Conservation (phyloP, 1,140 invertebrate species). For the Brachionus plicatilis region DNA sequence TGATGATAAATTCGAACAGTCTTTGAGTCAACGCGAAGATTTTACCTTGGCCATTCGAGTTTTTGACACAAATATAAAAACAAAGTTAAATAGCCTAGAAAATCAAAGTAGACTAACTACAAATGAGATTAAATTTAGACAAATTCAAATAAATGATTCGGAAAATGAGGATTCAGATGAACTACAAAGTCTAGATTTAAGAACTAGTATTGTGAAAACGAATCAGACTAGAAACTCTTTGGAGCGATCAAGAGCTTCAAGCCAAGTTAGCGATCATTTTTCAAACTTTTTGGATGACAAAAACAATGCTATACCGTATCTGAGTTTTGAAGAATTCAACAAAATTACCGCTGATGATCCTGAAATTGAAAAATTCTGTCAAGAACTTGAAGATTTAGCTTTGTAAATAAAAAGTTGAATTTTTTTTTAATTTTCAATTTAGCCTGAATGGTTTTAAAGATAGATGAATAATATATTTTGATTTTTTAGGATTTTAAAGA, state of each 20-base stretch:
- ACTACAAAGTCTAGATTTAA: neutral
- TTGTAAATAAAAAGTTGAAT: no score
- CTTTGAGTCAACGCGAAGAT: neutral
- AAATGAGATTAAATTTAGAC: neutral
- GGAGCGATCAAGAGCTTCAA: neutral
- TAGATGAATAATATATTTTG: no score
- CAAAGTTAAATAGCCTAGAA: neutral
- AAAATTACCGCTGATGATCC: neutral
- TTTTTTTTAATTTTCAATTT: no score
- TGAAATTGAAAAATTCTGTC: neutral
- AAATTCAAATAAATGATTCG: neutral
- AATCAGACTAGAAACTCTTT: neutral
- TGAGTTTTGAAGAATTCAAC: neutral
- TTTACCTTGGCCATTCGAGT: neutral
- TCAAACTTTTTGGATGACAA: neutral
- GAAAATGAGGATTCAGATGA: neutral
- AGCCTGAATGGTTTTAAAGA: no score
- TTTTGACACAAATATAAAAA: neutral
- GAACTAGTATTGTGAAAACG: neutral
- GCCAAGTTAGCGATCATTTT: neutral
- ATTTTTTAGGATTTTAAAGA: no score
- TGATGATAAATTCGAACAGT: neutral
- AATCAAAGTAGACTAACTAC: neutral
- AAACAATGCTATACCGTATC: neutral
- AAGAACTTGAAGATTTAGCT: neutral